Evolutionary conservation across 2,113 vertebrate genomes (phyloP).

Genomic region (Saguinus imperator): DNA sequence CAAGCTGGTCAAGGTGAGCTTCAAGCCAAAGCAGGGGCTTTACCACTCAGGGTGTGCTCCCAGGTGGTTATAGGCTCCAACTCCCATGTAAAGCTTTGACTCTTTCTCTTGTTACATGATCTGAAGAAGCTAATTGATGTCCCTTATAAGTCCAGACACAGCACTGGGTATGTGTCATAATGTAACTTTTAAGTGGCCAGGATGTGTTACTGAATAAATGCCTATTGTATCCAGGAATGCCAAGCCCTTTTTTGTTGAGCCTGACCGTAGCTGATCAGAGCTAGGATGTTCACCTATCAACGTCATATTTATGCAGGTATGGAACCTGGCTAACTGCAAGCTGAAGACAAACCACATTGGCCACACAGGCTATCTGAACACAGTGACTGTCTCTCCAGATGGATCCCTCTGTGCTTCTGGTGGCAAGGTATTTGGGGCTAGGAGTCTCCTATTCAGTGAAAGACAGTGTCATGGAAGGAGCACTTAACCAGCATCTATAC

Average conservation of each 20-base stretch:
- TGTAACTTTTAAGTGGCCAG: not conserved
- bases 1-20: constrained; percentile 95
- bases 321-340: constrained; percentile 98
- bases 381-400: constrained; percentile 95
- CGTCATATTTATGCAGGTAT: constrained; percentile 85
- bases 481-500: not conserved
- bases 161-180: not conserved
- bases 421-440: constrained; percentile 88
- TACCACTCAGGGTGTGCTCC: not conserved
- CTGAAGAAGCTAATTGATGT: not conserved
- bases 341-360: constrained; percentile 99
- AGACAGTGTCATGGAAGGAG: not conserved
- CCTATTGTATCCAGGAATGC: too few relatives aligned
- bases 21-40: not conserved
- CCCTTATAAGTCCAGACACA: not conserved
- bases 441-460: fast-evolving
- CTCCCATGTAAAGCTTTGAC: not conserved
- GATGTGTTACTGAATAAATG: too few relatives aligned
- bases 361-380: constrained; percentile 96
- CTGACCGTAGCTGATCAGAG: not conserved
- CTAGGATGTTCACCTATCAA: not conserved
- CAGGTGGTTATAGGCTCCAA: not conserved
- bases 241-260: not conserved
- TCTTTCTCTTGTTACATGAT: not conserved
- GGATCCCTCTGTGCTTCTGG: constrained; percentile 98